These are phyloP conservation scores for Muscidifurax raptorellus DNA, from an alignment of 1,140 invertebrate genomes.

Conservation along the genomic window DNA sequence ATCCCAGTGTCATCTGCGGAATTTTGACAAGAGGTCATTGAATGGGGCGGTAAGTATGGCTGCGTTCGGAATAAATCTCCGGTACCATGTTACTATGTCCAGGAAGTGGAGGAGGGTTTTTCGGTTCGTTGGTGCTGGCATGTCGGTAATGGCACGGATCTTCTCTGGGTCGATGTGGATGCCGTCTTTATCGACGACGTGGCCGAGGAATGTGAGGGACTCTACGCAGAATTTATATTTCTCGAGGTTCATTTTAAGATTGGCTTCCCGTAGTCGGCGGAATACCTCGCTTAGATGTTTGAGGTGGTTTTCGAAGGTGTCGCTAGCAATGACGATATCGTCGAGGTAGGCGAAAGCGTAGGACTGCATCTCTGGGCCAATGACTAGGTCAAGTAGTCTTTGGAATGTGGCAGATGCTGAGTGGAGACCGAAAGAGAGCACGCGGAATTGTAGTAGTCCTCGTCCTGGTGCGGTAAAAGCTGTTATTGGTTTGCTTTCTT, in stretches of 20 bases:
- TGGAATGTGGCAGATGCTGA: constrained; percentile 65
- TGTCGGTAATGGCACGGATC: constrained; percentile 33
- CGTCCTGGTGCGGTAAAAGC: constrained; percentile 38
- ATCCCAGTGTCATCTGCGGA: constrained; percentile 35
- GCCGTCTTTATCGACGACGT: background rate
- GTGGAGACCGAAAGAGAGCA: constrained; percentile 67
- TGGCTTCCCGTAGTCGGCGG: too few species aligned
- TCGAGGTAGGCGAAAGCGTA: background rate
- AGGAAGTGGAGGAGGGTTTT: constrained; percentile 56
- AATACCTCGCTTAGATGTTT: too few species aligned
- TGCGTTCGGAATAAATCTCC: constrained; percentile 63
- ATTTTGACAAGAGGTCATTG: constrained; percentile 8
- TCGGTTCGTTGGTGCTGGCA: constrained; percentile 50
- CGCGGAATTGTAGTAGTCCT: constrained; percentile 66
- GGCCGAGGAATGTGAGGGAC: background rate
- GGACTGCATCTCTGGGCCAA: background rate
- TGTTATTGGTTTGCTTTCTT: constrained; percentile 40
- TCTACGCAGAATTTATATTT: background rate
- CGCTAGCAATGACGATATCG: background rate
- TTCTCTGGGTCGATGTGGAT: constrained; percentile 39
- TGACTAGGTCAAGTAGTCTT: background rate
- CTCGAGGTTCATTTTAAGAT: background rate
- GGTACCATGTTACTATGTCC: constrained; percentile 65
- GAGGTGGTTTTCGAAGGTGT: too few species aligned
- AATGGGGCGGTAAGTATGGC: too few species aligned